Evolutionary conservation across 2,888 invertebrate species (phyloP), one percentile per base, ranked within the genome.

Genomic region (Agrilus biguttatus): DNA sequence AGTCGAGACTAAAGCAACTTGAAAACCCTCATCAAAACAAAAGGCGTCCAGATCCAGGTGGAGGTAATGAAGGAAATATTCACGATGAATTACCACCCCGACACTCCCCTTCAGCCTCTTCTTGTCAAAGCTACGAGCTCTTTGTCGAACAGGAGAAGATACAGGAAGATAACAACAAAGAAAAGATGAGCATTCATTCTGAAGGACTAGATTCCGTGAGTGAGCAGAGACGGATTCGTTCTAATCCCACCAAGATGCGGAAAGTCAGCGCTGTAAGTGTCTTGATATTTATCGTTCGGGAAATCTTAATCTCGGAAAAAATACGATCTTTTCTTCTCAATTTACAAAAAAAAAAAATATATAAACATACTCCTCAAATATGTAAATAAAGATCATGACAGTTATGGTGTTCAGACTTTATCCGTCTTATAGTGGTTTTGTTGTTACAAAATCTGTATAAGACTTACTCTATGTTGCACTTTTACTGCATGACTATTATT

Each of bases 241-340:
- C 71, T 71, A 74, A 67, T 66, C 72, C 69, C 59, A 65, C 57
- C 65, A 80, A 80, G 74, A 78, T 79, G 64, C 81, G 90, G 74
- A 91, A 90, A 83, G 89, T 90, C 78, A 86, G 86, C 78, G 82
- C 86, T 79, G 85, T 86, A 81, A 85, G 83, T 83, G 65, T 66
- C 47, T 40, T 47, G 47, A 47, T 47, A 47, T 45, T 47, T 47
- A 47, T 47, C 42, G 45, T 28, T 21, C 28, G 28, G 28, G 28
- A 28, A 28, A 28, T 28, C 28, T 28, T 28, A 28, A 28, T 28
- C 28, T 28, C 28, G 28, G 28, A 28, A 28, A 28, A 28, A 28
- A 28, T 28, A 28, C 28, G 28, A 28, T 28, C 28, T 28, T 28
- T 28, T 10, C 28, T 28, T 28, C 28, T 28, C 28, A 28, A 10